phyloP scores from a whole-genome alignment of 2,113 vertebrate genomes.

The Planiliza haematocheilus region DNA sequence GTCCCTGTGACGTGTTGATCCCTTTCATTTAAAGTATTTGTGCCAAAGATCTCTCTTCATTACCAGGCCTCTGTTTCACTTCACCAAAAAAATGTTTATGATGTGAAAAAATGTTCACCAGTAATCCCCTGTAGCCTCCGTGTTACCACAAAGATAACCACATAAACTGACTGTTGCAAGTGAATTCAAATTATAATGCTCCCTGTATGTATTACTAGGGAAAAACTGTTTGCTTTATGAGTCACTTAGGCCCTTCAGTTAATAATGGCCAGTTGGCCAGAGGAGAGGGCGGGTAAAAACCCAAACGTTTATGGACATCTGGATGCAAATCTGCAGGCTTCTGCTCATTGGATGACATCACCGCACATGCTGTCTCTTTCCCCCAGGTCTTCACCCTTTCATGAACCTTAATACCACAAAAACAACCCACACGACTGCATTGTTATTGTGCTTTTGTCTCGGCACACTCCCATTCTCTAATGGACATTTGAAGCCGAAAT shows the following conservation, averaged over 20 bases:
- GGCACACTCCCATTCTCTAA: constrained; percentile 31
- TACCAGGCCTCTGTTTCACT: too few species aligned
- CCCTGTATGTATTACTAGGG: constrained; percentile 2
- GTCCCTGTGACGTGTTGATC: too few species aligned
- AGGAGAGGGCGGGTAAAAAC: constrained; percentile 43
- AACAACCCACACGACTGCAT: constrained; percentile 43
- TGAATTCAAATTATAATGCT: background rate
- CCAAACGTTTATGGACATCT: constrained; percentile 53
- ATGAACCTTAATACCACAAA: constrained; percentile 34
- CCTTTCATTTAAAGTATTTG: too few species aligned
- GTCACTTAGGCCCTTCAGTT: constrained; percentile 11
- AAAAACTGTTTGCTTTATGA: constrained; percentile 52
- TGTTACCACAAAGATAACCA: too few species aligned
- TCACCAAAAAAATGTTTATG: too few species aligned
- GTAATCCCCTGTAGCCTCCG: too few species aligned
- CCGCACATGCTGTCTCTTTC: constrained; percentile 19
- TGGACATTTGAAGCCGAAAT: background rate
- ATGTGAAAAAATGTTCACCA: too few species aligned
- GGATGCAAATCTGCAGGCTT: constrained; percentile 61
- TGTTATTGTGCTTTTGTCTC: constrained; percentile 29
- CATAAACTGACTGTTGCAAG: too few species aligned
- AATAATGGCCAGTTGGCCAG: constrained; percentile 37
- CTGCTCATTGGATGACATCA: constrained; percentile 68
- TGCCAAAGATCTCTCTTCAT: too few species aligned
- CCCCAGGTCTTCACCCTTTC: constrained; percentile 43